Evolutionary conservation across 2,797 vertebrate genomes (phyloP), one percentile per base, ranked within the genome.

Genomic region (Artibeus lituratus): DNA sequence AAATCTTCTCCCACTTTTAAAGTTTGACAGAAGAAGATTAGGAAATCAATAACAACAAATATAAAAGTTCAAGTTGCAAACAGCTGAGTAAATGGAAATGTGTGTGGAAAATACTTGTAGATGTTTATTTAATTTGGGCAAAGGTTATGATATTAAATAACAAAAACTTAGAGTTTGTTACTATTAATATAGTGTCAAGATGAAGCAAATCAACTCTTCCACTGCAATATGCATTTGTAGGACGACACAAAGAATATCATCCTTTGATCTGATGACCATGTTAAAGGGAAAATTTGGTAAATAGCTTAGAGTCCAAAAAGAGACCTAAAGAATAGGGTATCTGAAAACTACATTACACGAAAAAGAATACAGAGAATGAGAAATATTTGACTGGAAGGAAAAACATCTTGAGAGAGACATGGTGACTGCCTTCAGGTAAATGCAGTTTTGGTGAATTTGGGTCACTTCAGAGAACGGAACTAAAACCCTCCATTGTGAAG

Each of bases 41-140:
- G 26, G 77, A 86, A 12, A 42, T 7, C 26, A 70, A 69, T 4
- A 69, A 2, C 37, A 87, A 74, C 26, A 35, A 70, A 76, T 86
- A n/a, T 80, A 6, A 10, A 49, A 73, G 11, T 80, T 93, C 35
- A 87, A 91, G n/a, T 51, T 78, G 29, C 4, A 73, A 83, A 39
- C 16, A 32, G 2, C 5, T 67, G 42, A 90, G 9, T 84, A 37
- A 76, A 78, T n/a, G 67, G 18, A 70, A 70, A 65, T 37, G 89
- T 55, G 3, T 84, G 12, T 37, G 37, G 10, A 95, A 93, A 83
- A 62, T 70, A 78, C 51, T 55, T 87, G 12, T 65, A 84, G 80
- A 22, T 44, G 32, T 95, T 95, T 84, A 10, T 92, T 96, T 87
- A 80, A 78, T 84, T 82, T 62, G 59, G 69, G 7, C 3, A n/a